These are phyloP conservation scores for Stercorarius parasiticus DNA, from an alignment of 2,113 vertebrate species.

Conservation along the genomic window DNA sequence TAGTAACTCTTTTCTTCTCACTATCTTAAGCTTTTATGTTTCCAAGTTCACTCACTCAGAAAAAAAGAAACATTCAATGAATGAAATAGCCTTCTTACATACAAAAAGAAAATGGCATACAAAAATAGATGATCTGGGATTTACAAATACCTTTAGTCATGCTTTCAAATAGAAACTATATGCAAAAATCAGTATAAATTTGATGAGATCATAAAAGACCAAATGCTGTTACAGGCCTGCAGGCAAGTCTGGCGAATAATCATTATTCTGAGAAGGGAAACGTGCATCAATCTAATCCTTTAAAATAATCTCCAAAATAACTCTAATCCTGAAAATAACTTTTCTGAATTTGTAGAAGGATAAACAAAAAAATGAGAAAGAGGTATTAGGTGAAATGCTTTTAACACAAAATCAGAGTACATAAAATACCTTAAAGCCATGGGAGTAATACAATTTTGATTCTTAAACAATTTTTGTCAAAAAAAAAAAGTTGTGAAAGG, in stretches of 20 bases:
- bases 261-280: constrained; percentile 21
- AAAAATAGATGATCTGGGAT: neutral
- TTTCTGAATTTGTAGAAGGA: constrained; percentile 37
- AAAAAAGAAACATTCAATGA: neutral
- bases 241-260: constrained; percentile 7
- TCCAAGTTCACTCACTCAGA: neutral
- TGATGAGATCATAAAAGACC: constrained; percentile 14
- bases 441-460: neutral
- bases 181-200: constrained; percentile 7
- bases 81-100: neutral
- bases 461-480: neutral
- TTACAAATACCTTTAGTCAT: constrained; percentile 12
- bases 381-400: constrained; percentile 1
- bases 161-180: constrained; percentile 25
- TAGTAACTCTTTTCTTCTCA: neutral
- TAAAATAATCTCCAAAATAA: constrained; percentile 50
- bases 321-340: constrained; percentile 54
- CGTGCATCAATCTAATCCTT: constrained; percentile 23
- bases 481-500: neutral
- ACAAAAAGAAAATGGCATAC: neutral
- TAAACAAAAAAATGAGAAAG: neutral
- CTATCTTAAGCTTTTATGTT: neutral
- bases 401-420: neutral
- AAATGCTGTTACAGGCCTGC: neutral
- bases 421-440: neutral